Evolutionary conservation across 2,888 invertebrate genomes (phyloP).

Genomic region (Volucella zonaria): DNA sequence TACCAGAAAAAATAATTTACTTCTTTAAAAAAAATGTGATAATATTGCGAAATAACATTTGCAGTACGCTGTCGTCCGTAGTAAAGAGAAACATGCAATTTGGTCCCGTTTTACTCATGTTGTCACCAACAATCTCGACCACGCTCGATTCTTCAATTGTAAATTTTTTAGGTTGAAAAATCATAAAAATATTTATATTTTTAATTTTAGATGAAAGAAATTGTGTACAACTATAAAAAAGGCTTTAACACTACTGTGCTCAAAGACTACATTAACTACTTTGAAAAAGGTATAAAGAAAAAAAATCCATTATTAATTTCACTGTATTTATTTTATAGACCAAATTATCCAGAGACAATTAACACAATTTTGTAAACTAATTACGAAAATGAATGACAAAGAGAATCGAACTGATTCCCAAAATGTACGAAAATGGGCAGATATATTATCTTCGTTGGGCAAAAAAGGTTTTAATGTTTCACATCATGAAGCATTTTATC

Average conservation of each 20-base stretch:
- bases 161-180: conserved; percentile 4
- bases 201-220: conserved; percentile 59
- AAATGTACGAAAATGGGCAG: conserved; percentile 13
- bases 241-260: conserved; percentile 52
- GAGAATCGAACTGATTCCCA: conserved; percentile 10
- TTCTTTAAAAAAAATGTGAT: conserved; percentile 87
- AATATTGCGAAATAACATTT: conserved; percentile 87
- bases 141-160: conserved; percentile 85
- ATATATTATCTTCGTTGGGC: conserved; percentile 28
- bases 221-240: conserved; percentile 37
- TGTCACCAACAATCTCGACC: conserved; percentile 90
- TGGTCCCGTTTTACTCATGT: conserved; percentile 89
- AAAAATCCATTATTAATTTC: not conserved
- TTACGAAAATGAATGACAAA: not conserved
- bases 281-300: conserved; percentile 39
- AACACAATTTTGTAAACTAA: conserved; percentile 19
- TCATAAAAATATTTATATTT: not conserved
- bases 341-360: conserved; percentile 49
- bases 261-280: conserved; percentile 39
- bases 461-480: conserved; percentile 36
- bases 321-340: not conserved
- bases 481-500: conserved; percentile 16
- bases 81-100: conserved; percentile 87
- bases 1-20: conserved; percentile 83
- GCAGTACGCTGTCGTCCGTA: conserved; percentile 87